Evolutionary conservation across 2,888 invertebrate species (phyloP).

Genomic region (Pseudococcus jackbeardsleyi): DNA sequence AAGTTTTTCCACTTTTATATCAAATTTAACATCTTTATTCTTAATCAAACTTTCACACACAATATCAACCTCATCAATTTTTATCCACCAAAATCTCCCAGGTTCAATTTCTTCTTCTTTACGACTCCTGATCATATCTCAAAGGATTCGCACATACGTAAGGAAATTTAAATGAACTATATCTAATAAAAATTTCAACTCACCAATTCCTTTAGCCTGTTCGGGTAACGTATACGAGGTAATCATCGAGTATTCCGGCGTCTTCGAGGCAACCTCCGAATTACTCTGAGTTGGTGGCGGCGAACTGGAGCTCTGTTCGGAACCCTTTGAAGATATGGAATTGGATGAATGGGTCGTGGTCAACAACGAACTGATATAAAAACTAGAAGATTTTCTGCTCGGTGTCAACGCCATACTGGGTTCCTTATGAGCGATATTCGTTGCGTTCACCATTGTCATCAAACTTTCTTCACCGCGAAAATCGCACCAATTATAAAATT

Average conservation of each 20-base stretch:
- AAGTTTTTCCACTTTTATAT: too few species aligned
- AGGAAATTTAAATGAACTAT: neutral
- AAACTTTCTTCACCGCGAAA: constrained; percentile 8
- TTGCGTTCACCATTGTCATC: constrained; percentile 60
- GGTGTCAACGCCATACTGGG: constrained; percentile 56
- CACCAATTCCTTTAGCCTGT: neutral
- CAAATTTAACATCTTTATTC: too few species aligned
- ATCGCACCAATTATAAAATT: constrained; percentile 11
- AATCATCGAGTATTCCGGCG: constrained; percentile 8
- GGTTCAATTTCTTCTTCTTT: too few species aligned
- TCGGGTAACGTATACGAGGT: constrained; percentile 16
- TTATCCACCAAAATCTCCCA: too few species aligned
- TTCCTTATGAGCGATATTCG: constrained; percentile 50
- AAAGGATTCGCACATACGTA: neutral
- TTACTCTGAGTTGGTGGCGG: constrained; percentile 50
- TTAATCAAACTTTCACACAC: too few species aligned
- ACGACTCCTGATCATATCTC: neutral
- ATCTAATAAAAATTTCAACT: constrained; percentile 9
- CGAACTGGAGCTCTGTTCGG: neutral
- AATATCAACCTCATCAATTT: too few species aligned
- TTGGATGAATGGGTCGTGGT: neutral
- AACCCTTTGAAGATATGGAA: neutral
- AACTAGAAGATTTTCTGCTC: constrained; percentile 50
- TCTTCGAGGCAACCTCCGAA: constrained; percentile 28
- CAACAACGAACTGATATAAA: constrained; percentile 59